Evolutionary conservation across 2,113 vertebrate species (phyloP), one percentile per base, ranked within the genome.

Genomic region (Forbesichthys agassizii): DNA sequence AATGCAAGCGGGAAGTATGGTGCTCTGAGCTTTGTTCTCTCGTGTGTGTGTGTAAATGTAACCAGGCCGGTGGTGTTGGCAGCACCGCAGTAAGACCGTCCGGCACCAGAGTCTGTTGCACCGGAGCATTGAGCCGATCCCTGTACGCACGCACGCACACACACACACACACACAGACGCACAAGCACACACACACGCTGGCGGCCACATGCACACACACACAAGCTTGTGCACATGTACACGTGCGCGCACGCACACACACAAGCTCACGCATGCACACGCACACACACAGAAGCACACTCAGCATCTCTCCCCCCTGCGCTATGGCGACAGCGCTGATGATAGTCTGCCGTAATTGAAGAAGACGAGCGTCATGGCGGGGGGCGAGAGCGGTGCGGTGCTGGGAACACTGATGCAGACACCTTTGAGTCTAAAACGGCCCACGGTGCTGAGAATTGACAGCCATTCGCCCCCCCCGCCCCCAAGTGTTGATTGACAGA

Each of bases 291-390:
- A 49, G 53, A 56, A 20, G 42, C 63, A 58, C 66, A 33, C 55
- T 60, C 74, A 74, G 74, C 71, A 76, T 42, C 80, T 86, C 78
- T 81, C 79, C 80, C 79, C 71, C 73, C 62, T 57, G 0, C 59
- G 74, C 83, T 81, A 61, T 48, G 61, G 83, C 81, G 84, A 77
- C 66, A 59, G 68, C 61, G 69, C 75, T 52, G 66, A 75, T 86
- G 85, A 86, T 84, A 84, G 86, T 85, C 84, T 73, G 78, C 76
- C 65, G 81, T 85, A 84, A 90, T 80, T 86, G 82, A 88, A 73
- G 69, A 75, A 82, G 73, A 80, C 63, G 75, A 75, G 74, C 68
- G 59, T 48, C 64, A 75, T 80, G 71, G 65, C 16, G 20, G 52
- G 57, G 18, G 73, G 56, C 61, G 65, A 63, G 68, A 51, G 57